Percentiles rank a stretch among this genome's conserved stretches.
Evolutionary conservation across 2,113 vertebrate genomes (phyloP).

Genomic region (Oryzias celebensis): DNA sequence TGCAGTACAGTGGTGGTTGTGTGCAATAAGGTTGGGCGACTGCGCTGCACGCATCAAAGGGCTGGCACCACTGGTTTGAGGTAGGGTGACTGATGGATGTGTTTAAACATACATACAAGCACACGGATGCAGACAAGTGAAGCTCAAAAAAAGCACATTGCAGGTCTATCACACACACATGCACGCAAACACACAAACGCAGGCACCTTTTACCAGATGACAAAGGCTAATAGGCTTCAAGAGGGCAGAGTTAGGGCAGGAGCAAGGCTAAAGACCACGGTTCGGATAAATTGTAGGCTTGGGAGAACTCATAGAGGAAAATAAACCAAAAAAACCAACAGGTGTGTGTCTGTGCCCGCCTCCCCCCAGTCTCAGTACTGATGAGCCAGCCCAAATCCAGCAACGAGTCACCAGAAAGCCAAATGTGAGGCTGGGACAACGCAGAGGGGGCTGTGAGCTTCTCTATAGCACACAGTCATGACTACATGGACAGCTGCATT

Average conservation of each 20-base stretch:
- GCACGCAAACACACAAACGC: slow-evolving; percentile 12
- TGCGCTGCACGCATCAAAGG: slow-evolving; percentile 70
- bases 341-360: slow-evolving; percentile 41
- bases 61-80: slow-evolving; percentile 81
- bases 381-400: slow-evolving; percentile 76
- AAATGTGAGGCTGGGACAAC: slow-evolving; percentile 60
- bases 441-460: slow-evolving; percentile 45
- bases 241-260: slow-evolving; percentile 62
- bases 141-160: slow-evolving; percentile 24
- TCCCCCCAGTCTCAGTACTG: slow-evolving; percentile 46
- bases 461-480: slow-evolving; percentile 55
- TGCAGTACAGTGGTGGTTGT: slow-evolving; percentile 71
- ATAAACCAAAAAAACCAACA: slow-evolving; percentile 2
- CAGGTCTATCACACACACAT: slow-evolving; percentile 9
- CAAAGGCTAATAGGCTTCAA: slow-evolving; percentile 65
- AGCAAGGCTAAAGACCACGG: slow-evolving; percentile 59
- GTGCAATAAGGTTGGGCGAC: slow-evolving; percentile 72
- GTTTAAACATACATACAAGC: slow-evolving; percentile 38
- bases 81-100: slow-evolving; percentile 79
- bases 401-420: slow-evolving; percentile 66
- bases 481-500: slow-evolving; percentile 74
- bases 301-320: slow-evolving; percentile 47
- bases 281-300: slow-evolving; percentile 47
- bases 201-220: slow-evolving; percentile 36
- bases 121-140: slow-evolving; percentile 18